Evolutionary conservation across 2,888 invertebrate genomes (phyloP).

Genomic region (Operophtera brumata): DNA sequence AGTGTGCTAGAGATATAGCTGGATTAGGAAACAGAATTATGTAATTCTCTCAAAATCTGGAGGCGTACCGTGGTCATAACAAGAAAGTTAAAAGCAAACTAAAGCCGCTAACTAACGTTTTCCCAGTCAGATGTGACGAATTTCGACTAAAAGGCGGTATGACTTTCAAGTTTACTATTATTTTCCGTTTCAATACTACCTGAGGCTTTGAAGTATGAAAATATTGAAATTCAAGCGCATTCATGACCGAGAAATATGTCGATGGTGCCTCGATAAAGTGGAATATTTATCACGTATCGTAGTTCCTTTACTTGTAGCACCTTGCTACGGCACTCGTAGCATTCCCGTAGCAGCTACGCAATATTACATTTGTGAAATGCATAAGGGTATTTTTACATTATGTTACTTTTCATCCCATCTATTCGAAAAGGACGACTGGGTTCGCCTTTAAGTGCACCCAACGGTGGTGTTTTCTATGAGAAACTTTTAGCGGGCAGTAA

Average conservation of each 20-base stretch:
- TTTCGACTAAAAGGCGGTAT: not conserved
- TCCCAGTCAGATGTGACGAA: not conserved
- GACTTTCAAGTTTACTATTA: not conserved
- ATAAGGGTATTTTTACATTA: conserved; percentile 2
- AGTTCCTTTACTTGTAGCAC: conserved; percentile 19
- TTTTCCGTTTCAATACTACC: conserved; percentile 9
- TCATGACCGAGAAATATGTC: conserved; percentile 21
- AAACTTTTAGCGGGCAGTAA: too few species aligned
- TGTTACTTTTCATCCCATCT: conserved; percentile 3
- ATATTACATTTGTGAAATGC: conserved; percentile 18
- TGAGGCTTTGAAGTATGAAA: conserved; percentile 11
- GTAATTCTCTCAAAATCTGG: not conserved
- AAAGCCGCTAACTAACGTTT: too few species aligned
- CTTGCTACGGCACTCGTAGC: conserved; percentile 14
- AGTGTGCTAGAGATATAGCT: not conserved
- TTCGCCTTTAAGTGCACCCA: too few species aligned
- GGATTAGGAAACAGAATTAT: not conserved
- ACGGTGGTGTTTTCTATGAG: too few species aligned
- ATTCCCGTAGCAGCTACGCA: conserved; percentile 11
- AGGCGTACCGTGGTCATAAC: too few species aligned
- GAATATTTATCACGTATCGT: conserved; percentile 24
- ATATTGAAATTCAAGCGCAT: conserved; percentile 21
- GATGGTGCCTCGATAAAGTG: conserved; percentile 18
- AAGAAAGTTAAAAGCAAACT: too few species aligned
- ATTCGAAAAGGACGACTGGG: too few species aligned